phyloP scores from a whole-genome alignment of 2,888 invertebrate species.

The Diploptera punctata region DNA sequence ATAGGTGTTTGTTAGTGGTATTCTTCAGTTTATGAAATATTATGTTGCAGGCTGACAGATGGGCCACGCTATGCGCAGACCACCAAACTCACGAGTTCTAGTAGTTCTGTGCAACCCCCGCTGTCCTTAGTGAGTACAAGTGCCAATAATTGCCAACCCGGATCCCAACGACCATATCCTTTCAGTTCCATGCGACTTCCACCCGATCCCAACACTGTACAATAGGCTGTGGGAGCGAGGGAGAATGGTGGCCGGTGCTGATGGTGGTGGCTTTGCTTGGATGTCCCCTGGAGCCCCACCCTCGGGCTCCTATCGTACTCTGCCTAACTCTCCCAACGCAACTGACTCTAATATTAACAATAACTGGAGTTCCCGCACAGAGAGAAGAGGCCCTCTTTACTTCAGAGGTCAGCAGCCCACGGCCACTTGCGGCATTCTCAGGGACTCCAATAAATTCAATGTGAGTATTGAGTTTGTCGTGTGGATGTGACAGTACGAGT shows the following conservation, averaged over 20 bases:
- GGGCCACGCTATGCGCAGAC: constrained; percentile 61
- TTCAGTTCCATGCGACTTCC: constrained; percentile 38
- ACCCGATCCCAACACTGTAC: constrained; percentile 14
- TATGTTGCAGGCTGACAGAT: constrained; percentile 61
- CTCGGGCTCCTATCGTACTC: constrained; percentile 35
- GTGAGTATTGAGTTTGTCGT: constrained; percentile 44
- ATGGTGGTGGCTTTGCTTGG: constrained; percentile 30
- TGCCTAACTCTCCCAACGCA: constrained; percentile 31
- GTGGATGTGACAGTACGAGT: constrained; percentile 19
- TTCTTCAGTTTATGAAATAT: no score
- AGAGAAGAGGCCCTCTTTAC: constrained; percentile 39
- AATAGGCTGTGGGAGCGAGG: constrained; percentile 40
- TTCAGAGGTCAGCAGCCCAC: constrained; percentile 38
- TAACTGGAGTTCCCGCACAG: constrained; percentile 38
- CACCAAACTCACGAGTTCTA: constrained; percentile 39
- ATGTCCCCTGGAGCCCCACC: constrained; percentile 33
- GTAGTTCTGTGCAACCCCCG: constrained; percentile 38
- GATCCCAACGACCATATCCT: constrained; percentile 29
- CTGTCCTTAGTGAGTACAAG: constrained; percentile 41
- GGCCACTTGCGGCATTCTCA: constrained; percentile 34
- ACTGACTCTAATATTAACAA: constrained; percentile 40
- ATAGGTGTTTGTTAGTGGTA: no score
- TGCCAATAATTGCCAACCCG: constrained; percentile 19
- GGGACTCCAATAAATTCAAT: constrained; percentile 43
- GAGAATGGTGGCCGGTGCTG: constrained; percentile 36